Evolutionary conservation across 2,888 invertebrate genomes (phyloP), one percentile per base, ranked within the genome.

Genomic region (Marasmarcha lunaedactyla): DNA sequence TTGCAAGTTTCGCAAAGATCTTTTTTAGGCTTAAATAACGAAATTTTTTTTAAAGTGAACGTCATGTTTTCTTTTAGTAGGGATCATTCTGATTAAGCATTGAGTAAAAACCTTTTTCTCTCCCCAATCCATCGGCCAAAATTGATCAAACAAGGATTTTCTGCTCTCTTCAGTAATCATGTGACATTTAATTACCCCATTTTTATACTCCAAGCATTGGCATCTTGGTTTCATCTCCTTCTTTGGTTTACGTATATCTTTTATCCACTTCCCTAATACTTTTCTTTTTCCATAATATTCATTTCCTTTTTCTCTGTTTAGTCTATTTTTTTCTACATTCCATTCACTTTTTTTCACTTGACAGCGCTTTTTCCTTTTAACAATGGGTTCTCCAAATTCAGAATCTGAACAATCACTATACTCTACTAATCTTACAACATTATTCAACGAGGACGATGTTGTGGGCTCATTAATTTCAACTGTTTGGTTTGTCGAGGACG

Each of bases 311-410:
- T 41, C 45, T 36, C 38, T 35, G 43, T 42, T 38, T 37, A 38
- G 37, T 10, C 41, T 45, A 38, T 41, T 38, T 37, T 40, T 43
- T 35, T 38, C 36, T 36, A 39, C 36, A 37, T 37, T 36, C 37
- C 39, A 43, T 41, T 37, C 38, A 15, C 35, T 15, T 40, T 45
- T 43, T 20, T 43, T 45, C 35, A 45, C 43, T 37, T 43, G 45
- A 39, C 45, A 45, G 38, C 41, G 39, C 41, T 45, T 43, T 41
- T 36, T 43, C 43, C 43, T 43, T 38, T 41, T 45, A 37, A 41
- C 36, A 38, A 36, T 0, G 39, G 1, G 10, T 41, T 41, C 39
- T 38, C 36, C 38, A 39, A 37, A 36, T 1, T 38, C 40, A 36
- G 39, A 41, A 41, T 41, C 41, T 2, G 43, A 43, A n/a, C n/a